phyloP scores from a whole-genome alignment of 2,888 invertebrate species.

The Morpho deidamia region DNA sequence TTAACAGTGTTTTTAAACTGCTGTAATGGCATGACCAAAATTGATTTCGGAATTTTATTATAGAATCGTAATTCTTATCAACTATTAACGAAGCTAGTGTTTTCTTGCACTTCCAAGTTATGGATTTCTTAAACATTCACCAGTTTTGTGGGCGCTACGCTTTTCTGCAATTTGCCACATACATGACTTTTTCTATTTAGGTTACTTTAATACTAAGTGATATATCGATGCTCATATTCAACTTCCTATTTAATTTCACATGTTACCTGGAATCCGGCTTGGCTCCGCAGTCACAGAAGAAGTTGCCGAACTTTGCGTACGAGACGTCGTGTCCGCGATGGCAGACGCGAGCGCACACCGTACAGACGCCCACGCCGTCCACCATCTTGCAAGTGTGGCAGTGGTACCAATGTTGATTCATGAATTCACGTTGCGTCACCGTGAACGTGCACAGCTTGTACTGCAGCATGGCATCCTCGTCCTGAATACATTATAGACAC shows the following conservation, averaged over 20 bases:
- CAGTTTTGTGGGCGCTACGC: too few species aligned
- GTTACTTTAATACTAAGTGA: too few species aligned
- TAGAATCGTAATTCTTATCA: too few species aligned
- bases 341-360: constrained; percentile 97
- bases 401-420: constrained; percentile 99
- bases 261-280: constrained; percentile 86
- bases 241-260: not conserved
- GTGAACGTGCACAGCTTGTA: constrained; percentile 98
- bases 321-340: constrained; percentile 97
- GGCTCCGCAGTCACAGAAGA: constrained; percentile 99
- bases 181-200: too few species aligned
- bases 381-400: constrained; percentile 99
- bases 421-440: constrained; percentile 97
- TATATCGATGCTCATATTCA: too few species aligned
- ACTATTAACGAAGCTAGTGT: too few species aligned
- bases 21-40: too few species aligned
- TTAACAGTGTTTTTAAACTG: too few species aligned
- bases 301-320: constrained; percentile 98
- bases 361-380: constrained; percentile 98
- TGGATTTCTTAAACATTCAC: too few species aligned
- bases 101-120: too few species aligned
- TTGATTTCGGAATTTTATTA: too few species aligned
- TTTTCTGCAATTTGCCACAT: too few species aligned
- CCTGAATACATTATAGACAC: constrained; percentile 54
- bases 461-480: constrained; percentile 91